Percentiles rank a stretch among this genome's conserved stretches.
These are phyloP conservation scores for Phymastichus coffea DNA, from an alignment of 1,140 invertebrate genomes.

Conservation along the genomic window DNA sequence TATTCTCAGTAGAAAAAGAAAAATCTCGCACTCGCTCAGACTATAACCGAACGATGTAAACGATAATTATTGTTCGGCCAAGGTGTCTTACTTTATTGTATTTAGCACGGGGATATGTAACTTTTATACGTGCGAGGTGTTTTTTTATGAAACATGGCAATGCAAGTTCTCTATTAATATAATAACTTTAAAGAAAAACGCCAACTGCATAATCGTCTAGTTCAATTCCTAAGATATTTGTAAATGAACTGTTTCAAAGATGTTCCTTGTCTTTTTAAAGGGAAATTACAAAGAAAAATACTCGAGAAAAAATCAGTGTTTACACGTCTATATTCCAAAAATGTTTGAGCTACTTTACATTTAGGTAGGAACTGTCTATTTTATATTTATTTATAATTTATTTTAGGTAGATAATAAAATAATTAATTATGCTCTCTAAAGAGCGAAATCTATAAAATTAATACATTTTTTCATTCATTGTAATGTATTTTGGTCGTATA, in stretches of 20 bases:
- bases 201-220: conserved; percentile 38
- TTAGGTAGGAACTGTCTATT: conserved; percentile 55
- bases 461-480: background rate
- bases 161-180: conserved; percentile 49
- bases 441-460: conserved; percentile 11
- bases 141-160: conserved; percentile 37
- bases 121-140: background rate
- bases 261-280: too few species aligned
- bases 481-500: conserved; percentile 7
- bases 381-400: conserved; percentile 59
- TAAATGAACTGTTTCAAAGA: conserved; percentile 13
- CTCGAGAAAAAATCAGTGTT: conserved; percentile 44
- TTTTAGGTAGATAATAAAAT: conserved; percentile 44
- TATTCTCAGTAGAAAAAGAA: too few species aligned
- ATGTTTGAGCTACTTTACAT: conserved; percentile 46
- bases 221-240: conserved; percentile 39
- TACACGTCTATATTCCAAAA: conserved; percentile 40
- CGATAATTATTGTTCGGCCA: conserved; percentile 17
- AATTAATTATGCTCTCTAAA: conserved; percentile 11
- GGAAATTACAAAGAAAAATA: conserved; percentile 29
- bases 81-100: too few species aligned
- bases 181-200: conserved; percentile 36
- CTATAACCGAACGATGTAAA: conserved; percentile 16
- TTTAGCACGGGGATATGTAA: conserved; percentile 27
- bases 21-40: conserved; percentile 16